Evolutionary conservation across 2,797 vertebrate species (phyloP).

Genomic region (Argyrosomus regius): DNA sequence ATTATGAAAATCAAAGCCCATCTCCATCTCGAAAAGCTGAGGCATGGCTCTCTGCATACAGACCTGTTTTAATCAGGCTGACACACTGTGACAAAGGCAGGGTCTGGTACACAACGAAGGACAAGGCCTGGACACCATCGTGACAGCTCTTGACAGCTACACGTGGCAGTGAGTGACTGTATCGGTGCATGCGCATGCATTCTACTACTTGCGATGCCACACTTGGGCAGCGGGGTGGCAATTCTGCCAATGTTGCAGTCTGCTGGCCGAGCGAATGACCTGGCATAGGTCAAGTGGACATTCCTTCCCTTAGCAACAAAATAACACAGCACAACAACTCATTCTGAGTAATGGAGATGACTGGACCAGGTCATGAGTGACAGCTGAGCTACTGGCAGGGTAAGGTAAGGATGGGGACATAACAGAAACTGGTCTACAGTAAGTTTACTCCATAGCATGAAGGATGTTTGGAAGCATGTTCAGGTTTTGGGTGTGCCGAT

Average conservation of each 20-base stretch:
- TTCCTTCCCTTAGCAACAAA: slow-evolving; percentile 70
- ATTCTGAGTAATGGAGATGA: slow-evolving; percentile 60
- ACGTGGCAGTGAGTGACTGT: slow-evolving; percentile 60
- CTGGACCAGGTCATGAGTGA: slow-evolving; percentile 67
- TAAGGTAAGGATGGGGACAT: slow-evolving; percentile 34
- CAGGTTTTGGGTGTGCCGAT: neutral
- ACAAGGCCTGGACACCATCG: slow-evolving; percentile 60
- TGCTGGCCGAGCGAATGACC: slow-evolving; percentile 66
- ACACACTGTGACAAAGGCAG: slow-evolving; percentile 72
- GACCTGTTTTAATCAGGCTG: slow-evolving; percentile 73
- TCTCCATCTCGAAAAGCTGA: slow-evolving; percentile 71
- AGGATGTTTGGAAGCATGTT: slow-evolving; percentile 1
- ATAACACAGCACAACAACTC: slow-evolving; percentile 61
- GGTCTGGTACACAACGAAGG: slow-evolving; percentile 61
- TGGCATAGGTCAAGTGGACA: slow-evolving; percentile 62
- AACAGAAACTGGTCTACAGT: slow-evolving; percentile 13
- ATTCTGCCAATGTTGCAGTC: slow-evolving; percentile 74
- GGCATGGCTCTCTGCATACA: slow-evolving; percentile 71
- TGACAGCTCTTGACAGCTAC: slow-evolving; percentile 71
- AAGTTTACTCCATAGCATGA: slow-evolving; percentile 20
- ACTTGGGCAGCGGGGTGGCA: slow-evolving; percentile 57
- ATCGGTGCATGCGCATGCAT: slow-evolving; percentile 50
- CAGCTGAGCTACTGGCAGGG: slow-evolving; percentile 61
- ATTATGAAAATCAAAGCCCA: slow-evolving; percentile 82
- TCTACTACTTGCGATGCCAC: slow-evolving; percentile 57